Conservation (phyloP, 1,140 invertebrate species). For the Eriocheir sinensis region DNA sequence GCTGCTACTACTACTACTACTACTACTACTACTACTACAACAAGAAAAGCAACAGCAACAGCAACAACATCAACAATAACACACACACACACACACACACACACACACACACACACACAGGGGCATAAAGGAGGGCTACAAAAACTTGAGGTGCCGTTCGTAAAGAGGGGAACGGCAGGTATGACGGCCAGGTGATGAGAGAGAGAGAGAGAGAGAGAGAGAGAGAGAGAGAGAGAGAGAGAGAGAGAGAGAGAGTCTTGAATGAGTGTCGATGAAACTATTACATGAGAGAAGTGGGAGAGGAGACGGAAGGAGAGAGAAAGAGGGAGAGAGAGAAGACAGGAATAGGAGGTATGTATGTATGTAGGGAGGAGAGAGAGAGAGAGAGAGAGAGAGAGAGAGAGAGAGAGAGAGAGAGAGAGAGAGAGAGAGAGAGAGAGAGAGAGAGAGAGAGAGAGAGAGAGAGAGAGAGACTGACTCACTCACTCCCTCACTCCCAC, state of each 20-base stretch:
- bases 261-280: conserved; percentile 24
- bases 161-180: neutral
- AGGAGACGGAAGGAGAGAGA: neutral
- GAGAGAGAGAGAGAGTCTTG: conserved; percentile 3
- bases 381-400: conserved; percentile 50
- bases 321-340: neutral
- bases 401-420: conserved; percentile 46
- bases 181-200: neutral
- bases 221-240: conserved; percentile 24
- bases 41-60: neutral
- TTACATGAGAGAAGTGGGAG: neutral
- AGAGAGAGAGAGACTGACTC: too few relatives aligned
- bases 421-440: conserved; percentile 13
- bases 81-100: conserved; percentile 52
- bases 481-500: too few relatives aligned
- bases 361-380: neutral
- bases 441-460: neutral
- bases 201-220: conserved; percentile 27
- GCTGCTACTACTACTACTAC: too few relatives aligned
- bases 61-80: neutral
- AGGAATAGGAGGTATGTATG: neutral
- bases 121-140: neutral
- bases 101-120: conserved; percentile 51
- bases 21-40: neutral
- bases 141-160: neutral